Conservation (phyloP, 2,888 invertebrate species). For the Liopterus haemorrhoidalis region DNA sequence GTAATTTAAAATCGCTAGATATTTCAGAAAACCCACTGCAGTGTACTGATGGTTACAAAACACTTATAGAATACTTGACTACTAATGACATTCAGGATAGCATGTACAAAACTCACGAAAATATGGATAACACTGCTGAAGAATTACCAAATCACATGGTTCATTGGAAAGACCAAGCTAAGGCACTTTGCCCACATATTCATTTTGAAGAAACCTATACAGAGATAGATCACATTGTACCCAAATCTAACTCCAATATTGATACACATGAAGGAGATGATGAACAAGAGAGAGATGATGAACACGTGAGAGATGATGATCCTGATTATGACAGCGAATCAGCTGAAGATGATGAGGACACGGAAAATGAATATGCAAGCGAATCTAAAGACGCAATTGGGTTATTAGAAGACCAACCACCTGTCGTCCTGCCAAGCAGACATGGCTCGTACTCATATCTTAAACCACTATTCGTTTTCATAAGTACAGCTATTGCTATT, state of each 20-base stretch:
- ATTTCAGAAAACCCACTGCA: constrained; percentile 61
- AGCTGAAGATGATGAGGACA: constrained; percentile 32
- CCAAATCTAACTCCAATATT: too few relatives aligned
- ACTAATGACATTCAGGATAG: constrained; percentile 9
- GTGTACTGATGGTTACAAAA: constrained; percentile 62
- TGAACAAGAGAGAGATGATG: constrained; percentile 32
- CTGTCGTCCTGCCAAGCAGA: constrained; percentile 44
- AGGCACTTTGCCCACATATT: constrained; percentile 6
- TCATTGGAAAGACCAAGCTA: constrained; percentile 38
- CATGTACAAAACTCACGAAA: constrained; percentile 10
- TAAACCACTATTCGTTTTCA: constrained; percentile 55
- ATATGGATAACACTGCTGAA: constrained; percentile 4
- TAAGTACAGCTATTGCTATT: constrained; percentile 52
- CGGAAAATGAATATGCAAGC: constrained; percentile 7
- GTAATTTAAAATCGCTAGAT: constrained; percentile 55
- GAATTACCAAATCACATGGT: constrained; percentile 7
- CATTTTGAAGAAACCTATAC: constrained; percentile 42
- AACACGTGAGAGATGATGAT: constrained; percentile 20
- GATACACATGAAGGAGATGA: constrained; percentile 26
- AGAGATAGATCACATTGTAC: constrained; percentile 27
- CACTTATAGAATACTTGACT: constrained; percentile 51
- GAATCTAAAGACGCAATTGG: constrained; percentile 21
- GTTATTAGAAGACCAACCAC: constrained; percentile 29
- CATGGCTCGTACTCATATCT: constrained; percentile 50
- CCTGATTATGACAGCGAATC: constrained; percentile 29